Percentiles rank a stretch among this genome's conserved stretches.
These are phyloP conservation scores for Amblyjoppa fuscipennis DNA, from an alignment of 2,888 invertebrate species.

Conservation along the genomic window DNA sequence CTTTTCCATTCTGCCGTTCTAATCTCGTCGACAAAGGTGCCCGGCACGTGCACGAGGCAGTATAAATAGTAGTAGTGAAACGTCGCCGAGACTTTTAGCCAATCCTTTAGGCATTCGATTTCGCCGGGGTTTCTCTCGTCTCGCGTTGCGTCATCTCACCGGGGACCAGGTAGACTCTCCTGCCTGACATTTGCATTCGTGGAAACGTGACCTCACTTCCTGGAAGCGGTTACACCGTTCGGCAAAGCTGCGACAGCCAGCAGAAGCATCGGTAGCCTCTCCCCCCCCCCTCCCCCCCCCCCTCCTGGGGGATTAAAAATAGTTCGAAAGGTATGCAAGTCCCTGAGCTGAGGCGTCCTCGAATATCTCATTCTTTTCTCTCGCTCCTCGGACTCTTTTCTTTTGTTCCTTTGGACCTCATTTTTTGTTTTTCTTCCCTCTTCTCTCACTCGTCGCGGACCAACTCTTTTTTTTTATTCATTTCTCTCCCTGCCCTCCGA, in stretches of 20 bases:
- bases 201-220: conserved; percentile 73
- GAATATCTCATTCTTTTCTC: conserved; percentile 31
- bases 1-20: background rate
- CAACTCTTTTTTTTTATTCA: conserved; percentile 20
- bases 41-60: background rate
- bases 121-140: conserved; percentile 37
- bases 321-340: conserved; percentile 51
- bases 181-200: conserved; percentile 74
- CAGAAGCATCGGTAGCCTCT: conserved; percentile 16
- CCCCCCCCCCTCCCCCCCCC: background rate
- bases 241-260: background rate
- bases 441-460: background rate
- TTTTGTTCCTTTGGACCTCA: background rate
- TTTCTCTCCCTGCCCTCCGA: conserved; percentile 34
- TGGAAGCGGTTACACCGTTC: conserved; percentile 64
- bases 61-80: background rate
- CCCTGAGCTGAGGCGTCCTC: conserved; percentile 31
- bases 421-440: background rate
- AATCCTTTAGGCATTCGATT: conserved; percentile 13
- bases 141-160: conserved; percentile 51
- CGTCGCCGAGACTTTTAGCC: conserved; percentile 4
- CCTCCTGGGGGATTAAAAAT: conserved; percentile 9
- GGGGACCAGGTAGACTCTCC: conserved; percentile 61
- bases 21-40: background rate
- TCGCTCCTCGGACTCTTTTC: conserved; percentile 7